Conservation (phyloP, 2,888 invertebrate species). For the Catotricha subobsoleta region DNA sequence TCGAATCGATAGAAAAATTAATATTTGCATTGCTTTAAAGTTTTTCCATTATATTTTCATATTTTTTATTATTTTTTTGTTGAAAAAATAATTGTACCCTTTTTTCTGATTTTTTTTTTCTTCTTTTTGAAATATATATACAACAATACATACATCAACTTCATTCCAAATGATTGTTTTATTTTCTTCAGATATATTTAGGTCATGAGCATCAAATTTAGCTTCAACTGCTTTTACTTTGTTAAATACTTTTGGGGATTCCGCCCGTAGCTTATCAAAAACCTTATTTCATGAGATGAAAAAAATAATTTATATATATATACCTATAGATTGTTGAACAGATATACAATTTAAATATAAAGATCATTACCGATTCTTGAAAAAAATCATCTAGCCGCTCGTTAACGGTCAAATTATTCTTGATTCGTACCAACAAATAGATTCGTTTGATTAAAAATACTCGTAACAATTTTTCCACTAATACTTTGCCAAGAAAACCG, state of each 20-base stretch:
- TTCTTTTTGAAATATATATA: no score
- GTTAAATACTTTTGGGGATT: constrained; percentile 28
- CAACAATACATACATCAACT: constrained; percentile 37
- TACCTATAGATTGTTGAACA: no score
- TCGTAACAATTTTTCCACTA: constrained; percentile 11
- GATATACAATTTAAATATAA: no score
- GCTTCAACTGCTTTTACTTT: constrained; percentile 40
- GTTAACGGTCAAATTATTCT: constrained; percentile 24
- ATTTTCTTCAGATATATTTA: constrained; percentile 30
- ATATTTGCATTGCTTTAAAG: neutral
- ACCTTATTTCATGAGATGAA: constrained; percentile 27
- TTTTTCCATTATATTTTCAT: no score
- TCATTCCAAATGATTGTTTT: constrained; percentile 29
- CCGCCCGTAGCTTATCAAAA: constrained; percentile 34
- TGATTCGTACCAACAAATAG: constrained; percentile 27
- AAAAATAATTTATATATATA: no score
- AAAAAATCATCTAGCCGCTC: constrained; percentile 25
- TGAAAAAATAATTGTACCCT: no score
- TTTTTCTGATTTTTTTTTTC: no score
- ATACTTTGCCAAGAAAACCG: constrained; percentile 29
- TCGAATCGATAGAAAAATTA: neutral
- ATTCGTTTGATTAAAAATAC: constrained; percentile 19
- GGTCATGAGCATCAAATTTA: constrained; percentile 31
- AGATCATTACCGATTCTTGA: constrained; percentile 26
- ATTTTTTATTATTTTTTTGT: no score